Conservation (phyloP, 2,113 vertebrate genomes). For the Ascaphus truei region DNA sequence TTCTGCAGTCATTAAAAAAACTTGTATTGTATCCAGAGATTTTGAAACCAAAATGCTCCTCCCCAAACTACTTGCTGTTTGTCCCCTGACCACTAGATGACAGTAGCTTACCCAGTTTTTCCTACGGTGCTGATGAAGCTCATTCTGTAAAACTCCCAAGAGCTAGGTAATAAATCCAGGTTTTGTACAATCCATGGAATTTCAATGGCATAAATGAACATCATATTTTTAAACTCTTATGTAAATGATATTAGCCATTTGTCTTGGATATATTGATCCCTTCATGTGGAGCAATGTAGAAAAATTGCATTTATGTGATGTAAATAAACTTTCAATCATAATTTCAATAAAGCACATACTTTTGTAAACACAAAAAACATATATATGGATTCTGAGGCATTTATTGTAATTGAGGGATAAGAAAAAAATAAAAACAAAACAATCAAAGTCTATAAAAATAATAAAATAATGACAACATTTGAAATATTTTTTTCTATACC, state of each 20-base stretch:
- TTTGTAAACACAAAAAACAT: no score
- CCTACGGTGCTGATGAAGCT: neutral
- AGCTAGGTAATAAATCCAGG: neutral
- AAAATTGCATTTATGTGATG: neutral
- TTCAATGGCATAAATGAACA: neutral
- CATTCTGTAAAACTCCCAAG: slow-evolving; percentile 2
- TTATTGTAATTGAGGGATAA: no score
- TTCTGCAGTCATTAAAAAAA: no score
- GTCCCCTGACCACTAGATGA: slow-evolving; percentile 3
- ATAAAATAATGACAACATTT: no score
- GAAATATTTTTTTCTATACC: no score
- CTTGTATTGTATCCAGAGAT: no score
- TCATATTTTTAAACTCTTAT: neutral
- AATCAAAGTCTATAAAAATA: no score
- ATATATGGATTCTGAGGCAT: no score
- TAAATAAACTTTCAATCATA: neutral
- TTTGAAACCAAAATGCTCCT: no score
- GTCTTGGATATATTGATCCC: neutral
- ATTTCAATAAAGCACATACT: no score
- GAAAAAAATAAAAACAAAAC: no score
- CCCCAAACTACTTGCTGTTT: neutral
- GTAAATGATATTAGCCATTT: neutral
- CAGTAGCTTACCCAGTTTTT: neutral
- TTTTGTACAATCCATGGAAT: neutral
- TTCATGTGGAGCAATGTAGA: neutral